A percentile compares a stretch with the other conserved stretches of the same genome.
Evolutionary conservation across 2,797 vertebrate genomes (phyloP).

Genomic region (Valencia hispanica): DNA sequence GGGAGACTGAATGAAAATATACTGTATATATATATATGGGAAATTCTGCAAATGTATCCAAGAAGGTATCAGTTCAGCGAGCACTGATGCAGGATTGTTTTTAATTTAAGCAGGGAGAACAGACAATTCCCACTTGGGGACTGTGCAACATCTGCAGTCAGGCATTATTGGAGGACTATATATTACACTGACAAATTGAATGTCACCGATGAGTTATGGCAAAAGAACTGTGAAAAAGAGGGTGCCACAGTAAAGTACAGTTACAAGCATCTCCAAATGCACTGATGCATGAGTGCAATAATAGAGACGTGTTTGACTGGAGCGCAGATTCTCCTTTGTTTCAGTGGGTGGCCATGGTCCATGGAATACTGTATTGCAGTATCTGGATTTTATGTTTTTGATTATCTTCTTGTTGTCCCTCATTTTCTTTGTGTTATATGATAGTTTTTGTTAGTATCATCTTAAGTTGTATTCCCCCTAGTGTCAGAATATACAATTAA

Average conservation of each 20-base stretch:
- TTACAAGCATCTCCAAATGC: constrained; percentile 55
- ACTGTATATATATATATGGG: neutral
- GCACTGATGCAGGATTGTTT: constrained; percentile 53
- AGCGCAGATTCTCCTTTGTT: constrained; percentile 8
- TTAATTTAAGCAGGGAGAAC: constrained; percentile 50
- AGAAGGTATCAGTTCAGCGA: constrained; percentile 30
- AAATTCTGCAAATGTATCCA: constrained; percentile 54
- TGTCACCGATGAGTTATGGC: constrained; percentile 72
- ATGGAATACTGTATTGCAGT: neutral
- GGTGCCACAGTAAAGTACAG: constrained; percentile 41
- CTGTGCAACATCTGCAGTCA: constrained; percentile 60
- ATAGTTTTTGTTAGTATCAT: neutral
- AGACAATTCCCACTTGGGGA: constrained; percentile 44
- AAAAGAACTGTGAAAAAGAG: constrained; percentile 40
- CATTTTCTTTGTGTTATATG: neutral
- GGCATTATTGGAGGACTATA: constrained; percentile 60
- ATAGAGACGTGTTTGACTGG: constrained; percentile 3
- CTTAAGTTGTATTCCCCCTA: neutral
- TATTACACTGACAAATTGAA: constrained; percentile 67
- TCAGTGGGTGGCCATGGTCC: no score
- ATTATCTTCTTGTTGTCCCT: neutral
- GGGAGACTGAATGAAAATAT: neutral
- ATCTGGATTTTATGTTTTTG: neutral
- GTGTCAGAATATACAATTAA: neutral
- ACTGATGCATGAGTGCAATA: constrained; percentile 30